Evolutionary conservation across 2,113 vertebrate genomes (phyloP).

Genomic region (Phoxinus phoxinus): DNA sequence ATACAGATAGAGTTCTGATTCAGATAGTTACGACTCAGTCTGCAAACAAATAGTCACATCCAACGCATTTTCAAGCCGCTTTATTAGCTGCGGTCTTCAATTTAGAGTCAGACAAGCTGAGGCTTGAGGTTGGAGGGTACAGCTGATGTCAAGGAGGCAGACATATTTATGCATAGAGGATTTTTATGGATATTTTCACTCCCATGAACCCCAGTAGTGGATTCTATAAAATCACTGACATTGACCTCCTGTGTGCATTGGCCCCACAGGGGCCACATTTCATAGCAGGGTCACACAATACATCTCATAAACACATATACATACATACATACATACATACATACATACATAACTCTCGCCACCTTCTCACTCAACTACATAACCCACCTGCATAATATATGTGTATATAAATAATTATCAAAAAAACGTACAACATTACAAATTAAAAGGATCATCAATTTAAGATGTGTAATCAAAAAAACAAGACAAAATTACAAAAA

Average conservation of each 20-base stretch:
- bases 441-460: too few relatives aligned
- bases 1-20: background rate
- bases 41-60: slow-evolving; percentile 1
- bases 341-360: slow-evolving; percentile 44
- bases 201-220: background rate
- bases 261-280: background rate
- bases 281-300: slow-evolving; percentile 42
- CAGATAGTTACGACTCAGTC: background rate
- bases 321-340: background rate
- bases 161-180: slow-evolving; percentile 3
- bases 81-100: slow-evolving; percentile 12
- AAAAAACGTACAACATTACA: too few relatives aligned
- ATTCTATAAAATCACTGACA: slow-evolving; percentile 19
- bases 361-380: slow-evolving; percentile 29
- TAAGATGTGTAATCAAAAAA: too few relatives aligned
- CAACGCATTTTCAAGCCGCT: background rate
- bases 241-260: background rate
- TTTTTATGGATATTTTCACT: slow-evolving; percentile 26
- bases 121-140: background rate
- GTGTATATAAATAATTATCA: too few relatives aligned
- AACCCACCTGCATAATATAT: slow-evolving; percentile 10
- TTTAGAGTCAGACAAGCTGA: background rate
- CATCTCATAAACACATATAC: slow-evolving; percentile 48
- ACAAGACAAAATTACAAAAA: too few relatives aligned
- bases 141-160: background rate